Evolutionary conservation across 2,113 vertebrate genomes (phyloP).

Genomic region (Oriolus oriolus): DNA sequence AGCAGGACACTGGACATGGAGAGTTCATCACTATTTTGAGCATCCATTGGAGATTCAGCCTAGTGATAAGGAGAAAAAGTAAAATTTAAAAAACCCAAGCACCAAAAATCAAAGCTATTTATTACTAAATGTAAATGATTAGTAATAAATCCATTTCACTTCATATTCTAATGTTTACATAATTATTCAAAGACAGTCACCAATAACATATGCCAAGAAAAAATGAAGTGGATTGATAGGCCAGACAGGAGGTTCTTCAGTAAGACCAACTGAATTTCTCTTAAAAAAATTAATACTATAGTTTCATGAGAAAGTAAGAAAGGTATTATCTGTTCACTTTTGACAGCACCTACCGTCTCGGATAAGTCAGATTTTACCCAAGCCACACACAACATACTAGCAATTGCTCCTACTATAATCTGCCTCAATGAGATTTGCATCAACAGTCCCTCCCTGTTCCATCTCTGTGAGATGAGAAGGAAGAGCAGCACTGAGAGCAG

Average conservation of each 20-base stretch:
- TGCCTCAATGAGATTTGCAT: neutral
- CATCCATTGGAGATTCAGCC: conserved; percentile 46
- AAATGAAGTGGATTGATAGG: neutral
- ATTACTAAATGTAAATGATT: neutral
- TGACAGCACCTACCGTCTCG: neutral
- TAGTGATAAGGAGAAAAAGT: neutral
- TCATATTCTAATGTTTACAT: neutral
- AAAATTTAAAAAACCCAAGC: neutral
- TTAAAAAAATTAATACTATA: neutral
- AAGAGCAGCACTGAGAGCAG: neutral
- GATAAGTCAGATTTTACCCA: neutral
- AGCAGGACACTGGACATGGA: conserved; percentile 87
- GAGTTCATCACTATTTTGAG: conserved; percentile 75
- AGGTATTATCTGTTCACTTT: neutral
- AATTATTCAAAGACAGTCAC: neutral
- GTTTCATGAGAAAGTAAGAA: neutral
- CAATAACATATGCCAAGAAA: neutral
- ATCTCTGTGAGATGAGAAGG: neutral
- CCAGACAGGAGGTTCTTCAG: neutral
- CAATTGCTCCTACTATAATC: neutral
- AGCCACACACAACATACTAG: neutral
- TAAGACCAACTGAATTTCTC: neutral
- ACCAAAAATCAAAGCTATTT: neutral
- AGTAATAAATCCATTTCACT: neutral
- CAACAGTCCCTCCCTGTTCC: neutral